Base-by-base conservation (phyloP, 2,113 vertebrate genomes). In the Oncorhynchus tshawytscha region DNA sequence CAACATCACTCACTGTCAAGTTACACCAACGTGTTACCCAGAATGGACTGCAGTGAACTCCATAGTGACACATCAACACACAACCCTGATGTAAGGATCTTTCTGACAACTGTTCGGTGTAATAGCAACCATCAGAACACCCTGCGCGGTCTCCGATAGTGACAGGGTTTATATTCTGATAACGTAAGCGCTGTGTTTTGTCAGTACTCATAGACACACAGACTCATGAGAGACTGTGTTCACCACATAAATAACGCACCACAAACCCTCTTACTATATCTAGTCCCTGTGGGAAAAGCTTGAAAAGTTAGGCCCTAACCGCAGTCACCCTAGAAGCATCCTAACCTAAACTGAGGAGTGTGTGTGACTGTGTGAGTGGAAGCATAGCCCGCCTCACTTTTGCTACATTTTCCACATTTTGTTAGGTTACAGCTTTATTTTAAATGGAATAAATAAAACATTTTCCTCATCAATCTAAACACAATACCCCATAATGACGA, bases 71-170 rank as follows among this genome's bases (percentile, higher is more conserved):
- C 84, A 84, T 82, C 77, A 84, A 74, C 22, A 16, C 73, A 84
- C 86, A 85, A 91, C 80, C 84, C 84, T 29, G 5, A 12, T 22
- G 7, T 20, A 20, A 22, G 18, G n/a, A 24, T 62, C 59, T 62
- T 2, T 22, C 80, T 81, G 82, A 89, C 84, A 76, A 84, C 70
- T 34, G 62, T n/a, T 34, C 2, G 76, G 78, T 79, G 83, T 78
- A 82, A 87, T 84, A 74, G 81, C 83, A 88, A 86, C 86, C 70
- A 18, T 88, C 84, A 87, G 39, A 82, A 85, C 81, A 75, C 75
- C 86, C 79, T 74, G 78, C 72, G 76, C 18, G 18, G 77, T 74
- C 76, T 80, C 76, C 72, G 70, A 16, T 5, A 25, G 66, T 6
- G 79, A 81, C 66, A 69, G 54, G 13, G 20, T 3, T 48, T 68